A percentile compares a stretch with the other conserved stretches of the same genome.
These are phyloP conservation scores for Drosophila hydei DNA, from an alignment of 1,140 invertebrate species.

Conservation along the genomic window DNA sequence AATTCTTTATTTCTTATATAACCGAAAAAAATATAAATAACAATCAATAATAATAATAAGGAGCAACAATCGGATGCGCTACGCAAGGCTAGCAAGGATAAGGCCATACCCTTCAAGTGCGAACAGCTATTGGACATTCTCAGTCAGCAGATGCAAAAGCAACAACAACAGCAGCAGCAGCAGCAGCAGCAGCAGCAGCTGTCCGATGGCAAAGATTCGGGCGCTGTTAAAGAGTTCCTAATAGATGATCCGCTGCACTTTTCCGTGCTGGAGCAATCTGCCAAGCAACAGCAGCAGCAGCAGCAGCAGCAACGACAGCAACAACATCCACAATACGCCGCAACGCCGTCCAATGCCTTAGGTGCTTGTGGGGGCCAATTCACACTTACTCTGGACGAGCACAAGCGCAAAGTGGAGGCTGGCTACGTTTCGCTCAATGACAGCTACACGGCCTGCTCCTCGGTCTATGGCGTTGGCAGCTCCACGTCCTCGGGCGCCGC, in stretches of 20 bases:
- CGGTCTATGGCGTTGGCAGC: conserved; percentile 53
- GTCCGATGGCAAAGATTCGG: conserved; percentile 17
- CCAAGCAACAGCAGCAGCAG: conserved; percentile 24
- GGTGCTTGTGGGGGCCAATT: conserved; percentile 11
- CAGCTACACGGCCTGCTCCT: conserved; percentile 68
- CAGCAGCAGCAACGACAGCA: conserved; percentile 1
- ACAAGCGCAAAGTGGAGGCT: conserved; percentile 57
- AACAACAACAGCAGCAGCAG: conserved; percentile 26
- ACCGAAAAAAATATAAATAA: not conserved
- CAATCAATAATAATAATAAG: not conserved
- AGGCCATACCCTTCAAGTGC: conserved; percentile 27
- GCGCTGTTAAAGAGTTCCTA: conserved; percentile 59
- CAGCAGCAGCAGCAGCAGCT: conserved; percentile 13
- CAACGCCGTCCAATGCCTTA: conserved; percentile 8
- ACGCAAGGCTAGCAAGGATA: conserved; percentile 26
- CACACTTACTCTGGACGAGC: conserved; percentile 33
- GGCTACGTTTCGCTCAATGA: conserved; percentile 68
- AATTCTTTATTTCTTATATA: not conserved
- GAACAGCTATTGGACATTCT: conserved; percentile 34
- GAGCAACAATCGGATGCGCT: conserved; percentile 37
- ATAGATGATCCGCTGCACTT: conserved; percentile 66
- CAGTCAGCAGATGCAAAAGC: conserved; percentile 25
- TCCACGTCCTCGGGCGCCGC: not conserved
- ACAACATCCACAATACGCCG: conserved; percentile 27
- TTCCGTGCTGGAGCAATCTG: conserved; percentile 50